A percentile compares a stretch with the other conserved stretches of the same genome.
phyloP scores from a whole-genome alignment of 1,140 invertebrate genomes.

The Caerostris darwini region DNA sequence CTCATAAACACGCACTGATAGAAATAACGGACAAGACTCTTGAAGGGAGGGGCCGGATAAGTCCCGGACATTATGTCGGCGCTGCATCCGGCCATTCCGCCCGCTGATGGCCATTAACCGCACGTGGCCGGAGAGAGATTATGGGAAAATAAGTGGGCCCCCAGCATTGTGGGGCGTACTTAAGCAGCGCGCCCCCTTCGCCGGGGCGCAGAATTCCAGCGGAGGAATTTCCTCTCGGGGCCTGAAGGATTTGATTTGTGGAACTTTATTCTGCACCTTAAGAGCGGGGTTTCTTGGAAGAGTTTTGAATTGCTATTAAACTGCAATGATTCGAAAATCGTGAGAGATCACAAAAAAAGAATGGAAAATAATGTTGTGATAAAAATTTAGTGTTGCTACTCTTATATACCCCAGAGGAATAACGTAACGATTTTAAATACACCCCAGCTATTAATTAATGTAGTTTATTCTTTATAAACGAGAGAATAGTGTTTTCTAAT shows the following conservation, averaged over 20 bases:
- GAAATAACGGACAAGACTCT: slow-evolving; percentile 5
- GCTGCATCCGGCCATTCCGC: background rate
- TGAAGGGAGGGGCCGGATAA: slow-evolving; percentile 29
- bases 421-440: no score
- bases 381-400: no score
- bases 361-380: no score
- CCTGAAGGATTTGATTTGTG: background rate
- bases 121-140: background rate
- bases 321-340: no score
- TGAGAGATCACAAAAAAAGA: no score
- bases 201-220: background rate
- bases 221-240: background rate
- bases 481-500: no score
- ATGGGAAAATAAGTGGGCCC: slow-evolving; percentile 53
- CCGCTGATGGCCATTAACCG: slow-evolving; percentile 19
- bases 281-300: no score
- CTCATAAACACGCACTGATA: slow-evolving; percentile 45
- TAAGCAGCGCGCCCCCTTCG: background rate
- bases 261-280: no score
- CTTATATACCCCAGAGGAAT: no score
- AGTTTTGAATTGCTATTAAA: no score
- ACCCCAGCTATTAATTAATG: no score
- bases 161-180: background rate
- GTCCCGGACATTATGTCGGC: slow-evolving; percentile 11
- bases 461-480: no score